These are phyloP conservation scores for Ailurus styani DNA, from an alignment of 2,113 vertebrate species.

Conservation along the genomic window DNA sequence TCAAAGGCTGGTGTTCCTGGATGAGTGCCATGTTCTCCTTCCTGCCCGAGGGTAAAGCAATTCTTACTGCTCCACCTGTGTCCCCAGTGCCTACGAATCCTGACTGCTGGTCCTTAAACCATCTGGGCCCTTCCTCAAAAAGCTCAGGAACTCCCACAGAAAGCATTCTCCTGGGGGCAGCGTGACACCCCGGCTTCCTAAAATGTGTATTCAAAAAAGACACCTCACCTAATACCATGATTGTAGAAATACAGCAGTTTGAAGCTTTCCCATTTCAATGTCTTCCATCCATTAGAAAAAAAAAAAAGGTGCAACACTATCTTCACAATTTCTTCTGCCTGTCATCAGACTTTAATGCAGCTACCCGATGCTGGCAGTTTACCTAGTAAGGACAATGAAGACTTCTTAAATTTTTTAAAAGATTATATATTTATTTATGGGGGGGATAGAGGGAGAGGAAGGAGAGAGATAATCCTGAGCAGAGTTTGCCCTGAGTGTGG, in stretches of 20 bases:
- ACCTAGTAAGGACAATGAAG: not conserved
- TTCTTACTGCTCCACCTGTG: not conserved
- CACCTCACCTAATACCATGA: not conserved
- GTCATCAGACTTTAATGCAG: not conserved
- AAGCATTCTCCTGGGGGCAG: not conserved
- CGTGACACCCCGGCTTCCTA: not conserved
- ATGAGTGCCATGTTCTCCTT: not conserved
- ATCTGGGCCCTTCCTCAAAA: not conserved
- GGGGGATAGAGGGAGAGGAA: not conserved
- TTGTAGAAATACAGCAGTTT: not conserved
- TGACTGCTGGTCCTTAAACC: not conserved
- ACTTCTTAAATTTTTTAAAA: not conserved
- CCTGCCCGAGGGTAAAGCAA: not conserved
- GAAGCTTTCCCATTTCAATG: not conserved
- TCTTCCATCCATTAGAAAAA: not conserved
- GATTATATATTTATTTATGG: not conserved
- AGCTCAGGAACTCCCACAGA: not conserved
- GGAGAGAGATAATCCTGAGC: not conserved
- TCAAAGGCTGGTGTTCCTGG: not conserved
- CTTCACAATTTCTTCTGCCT: not conserved
- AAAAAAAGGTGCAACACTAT: not conserved
- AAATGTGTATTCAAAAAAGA: not conserved
- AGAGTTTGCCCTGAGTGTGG: no score
- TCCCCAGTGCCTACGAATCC: not conserved
- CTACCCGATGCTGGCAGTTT: not conserved